These are phyloP conservation scores for Incurvaria masculella DNA, from an alignment of 2,888 invertebrate genomes.

Conservation along the genomic window DNA sequence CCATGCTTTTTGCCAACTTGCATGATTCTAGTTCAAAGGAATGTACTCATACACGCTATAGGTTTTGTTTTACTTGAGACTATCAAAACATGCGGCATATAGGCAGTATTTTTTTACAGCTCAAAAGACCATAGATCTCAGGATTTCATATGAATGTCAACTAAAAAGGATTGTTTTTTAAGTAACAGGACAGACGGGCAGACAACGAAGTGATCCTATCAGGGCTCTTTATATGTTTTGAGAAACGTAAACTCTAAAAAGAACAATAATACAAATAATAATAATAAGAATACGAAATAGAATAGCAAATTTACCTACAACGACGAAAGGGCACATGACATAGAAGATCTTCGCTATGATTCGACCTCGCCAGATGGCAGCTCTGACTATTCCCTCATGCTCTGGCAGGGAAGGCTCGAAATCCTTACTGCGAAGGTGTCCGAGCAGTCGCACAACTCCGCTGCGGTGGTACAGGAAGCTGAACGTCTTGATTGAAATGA, in stretches of 20 bases:
- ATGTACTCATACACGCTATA: no score
- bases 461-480: not conserved
- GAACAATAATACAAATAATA: not conserved
- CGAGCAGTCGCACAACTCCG: not conserved
- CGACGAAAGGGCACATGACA: not conserved
- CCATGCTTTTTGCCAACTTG: no score
- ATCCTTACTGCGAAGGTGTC: not conserved
- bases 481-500: not conserved
- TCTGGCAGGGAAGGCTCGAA: not conserved
- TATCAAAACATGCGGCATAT: no score
- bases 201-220: no score
- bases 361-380: not conserved
- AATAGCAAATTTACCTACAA: not conserved
- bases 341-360: not conserved
- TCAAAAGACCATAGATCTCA: not conserved
- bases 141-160: not conserved
- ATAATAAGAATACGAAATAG: not conserved
- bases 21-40: no score
- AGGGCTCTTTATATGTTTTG: no score
- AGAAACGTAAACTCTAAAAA: no score
- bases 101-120: not conserved
- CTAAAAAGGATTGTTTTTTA: not conserved
- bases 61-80: no score
- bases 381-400: not conserved
- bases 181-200: not conserved